Evolutionary conservation across 2,113 vertebrate genomes (phyloP), one percentile per base, ranked within the genome.

Genomic region (Dendropsophus ebraccatus): DNA sequence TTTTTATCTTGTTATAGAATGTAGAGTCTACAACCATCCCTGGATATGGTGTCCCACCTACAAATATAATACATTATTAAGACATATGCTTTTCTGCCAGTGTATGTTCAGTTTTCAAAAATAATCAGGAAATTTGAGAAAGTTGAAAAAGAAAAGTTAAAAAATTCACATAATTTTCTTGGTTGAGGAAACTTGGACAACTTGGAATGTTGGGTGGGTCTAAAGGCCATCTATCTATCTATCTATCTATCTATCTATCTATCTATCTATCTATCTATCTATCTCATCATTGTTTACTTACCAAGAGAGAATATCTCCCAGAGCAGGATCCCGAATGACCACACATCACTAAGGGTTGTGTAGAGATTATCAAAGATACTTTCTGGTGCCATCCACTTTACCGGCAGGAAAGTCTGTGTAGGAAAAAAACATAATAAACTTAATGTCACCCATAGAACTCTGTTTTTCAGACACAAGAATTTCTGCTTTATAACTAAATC

Each of bases 331-430:
- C 98, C 98, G 0, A 97, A 99, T 67, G 98, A 99, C 98, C 98
- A 99, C 88, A 99, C 98, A 8, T 99, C 98, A 17, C 98, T 99
- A 84, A 99, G 91, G 0, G 96, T 97, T 23, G 98, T 99, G 91
- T 99, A 99, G 72, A 99, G 90, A 89, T 99, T 99, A 92, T 99
- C 98, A n/a, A 99, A 99, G 91, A 99, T 99, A 87, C 98, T 99
- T 91, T 99, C 98, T 0, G 98, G 98, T 25, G 98, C 98, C 98
- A 99, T 99, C 98, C 98, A 99, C 91, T 99, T 99, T 86, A 99
- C 98, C 0, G 98, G 98, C 35, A 99, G 95, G 72, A 99, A 99
- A 11, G 98, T 99, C 98, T 99, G 90, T 49, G 83, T 23, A 5
- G 72, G 10, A 21, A 25, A 41, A 35, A 87, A 50, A 69, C 5